Evolutionary conservation across 1,140 invertebrate genomes (phyloP).

Genomic region (Hypothenemus hampei): DNA sequence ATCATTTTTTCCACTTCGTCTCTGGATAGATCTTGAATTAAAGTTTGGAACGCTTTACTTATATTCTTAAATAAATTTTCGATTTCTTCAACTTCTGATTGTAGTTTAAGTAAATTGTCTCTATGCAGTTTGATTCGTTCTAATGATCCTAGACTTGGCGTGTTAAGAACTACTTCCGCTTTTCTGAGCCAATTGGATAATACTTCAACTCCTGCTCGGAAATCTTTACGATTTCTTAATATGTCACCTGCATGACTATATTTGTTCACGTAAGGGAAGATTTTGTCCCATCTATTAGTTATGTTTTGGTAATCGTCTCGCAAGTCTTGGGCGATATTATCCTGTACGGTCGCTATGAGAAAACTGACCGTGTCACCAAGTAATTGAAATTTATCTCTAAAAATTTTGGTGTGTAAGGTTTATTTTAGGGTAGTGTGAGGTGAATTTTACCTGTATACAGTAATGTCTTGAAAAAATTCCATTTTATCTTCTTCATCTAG

Average conservation of each 20-base stretch:
- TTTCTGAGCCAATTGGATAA: conserved; percentile 70
- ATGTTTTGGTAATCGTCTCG: conserved; percentile 69
- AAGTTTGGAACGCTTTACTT: conserved; percentile 82
- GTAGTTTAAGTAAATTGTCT: conserved; percentile 71
- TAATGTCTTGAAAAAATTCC: conserved; percentile 87
- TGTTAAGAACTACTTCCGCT: conserved; percentile 65
- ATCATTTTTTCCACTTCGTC: conserved; percentile 89
- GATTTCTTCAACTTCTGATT: conserved; percentile 76
- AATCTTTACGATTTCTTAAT: conserved; percentile 73
- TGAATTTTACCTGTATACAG: conserved; percentile 56
- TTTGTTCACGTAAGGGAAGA: conserved; percentile 76
- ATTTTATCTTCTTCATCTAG: conserved; percentile 78
- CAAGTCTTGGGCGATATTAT: conserved; percentile 69
- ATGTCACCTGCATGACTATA: conserved; percentile 87
- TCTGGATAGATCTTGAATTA: conserved; percentile 83
- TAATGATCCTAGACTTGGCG: conserved; percentile 66
- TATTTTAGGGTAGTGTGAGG: no score
- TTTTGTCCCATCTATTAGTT: conserved; percentile 70
- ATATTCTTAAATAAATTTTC: conserved; percentile 86
- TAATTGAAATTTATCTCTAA: conserved; percentile 75
- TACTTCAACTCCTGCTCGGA: conserved; percentile 67
- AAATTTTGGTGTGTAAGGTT: conserved; percentile 2
- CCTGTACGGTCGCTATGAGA: conserved; percentile 79
- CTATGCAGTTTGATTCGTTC: conserved; percentile 74
- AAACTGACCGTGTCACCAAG: conserved; percentile 83